Evolutionary conservation across 64 coral and sea anemone genomes (phyloP).

Genomic region (Montipora foliosa): DNA sequence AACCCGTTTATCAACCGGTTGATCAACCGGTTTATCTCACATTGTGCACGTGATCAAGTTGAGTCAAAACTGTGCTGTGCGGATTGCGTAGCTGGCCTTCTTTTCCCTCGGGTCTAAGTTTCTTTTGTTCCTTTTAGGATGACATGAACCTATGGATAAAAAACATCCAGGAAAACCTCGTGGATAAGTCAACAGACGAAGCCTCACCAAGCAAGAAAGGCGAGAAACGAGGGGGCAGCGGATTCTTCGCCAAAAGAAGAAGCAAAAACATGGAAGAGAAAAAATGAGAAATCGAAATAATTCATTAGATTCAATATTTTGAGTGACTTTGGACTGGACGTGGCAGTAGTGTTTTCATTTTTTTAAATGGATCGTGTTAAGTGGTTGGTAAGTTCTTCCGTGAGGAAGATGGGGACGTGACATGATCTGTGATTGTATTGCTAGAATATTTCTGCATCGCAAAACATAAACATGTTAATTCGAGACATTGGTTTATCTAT

Average conservation of each 20-base stretch:
- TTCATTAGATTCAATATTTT: conserved; percentile 8
- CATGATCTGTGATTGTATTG: not conserved
- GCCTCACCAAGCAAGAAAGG: conserved; percentile 78
- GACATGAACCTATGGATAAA: conserved; percentile 90
- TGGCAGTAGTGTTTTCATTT: conserved; percentile 18
- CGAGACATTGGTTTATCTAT: not conserved
- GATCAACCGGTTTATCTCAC: too few relatives aligned
- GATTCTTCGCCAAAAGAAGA: conserved; percentile 84
- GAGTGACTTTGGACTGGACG: not conserved
- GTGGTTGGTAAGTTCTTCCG: not conserved
- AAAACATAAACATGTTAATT: not conserved
- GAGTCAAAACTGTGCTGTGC: too few relatives aligned
- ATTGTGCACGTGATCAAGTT: too few relatives aligned
- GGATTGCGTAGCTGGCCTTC: too few relatives aligned
- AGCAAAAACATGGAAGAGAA: conserved; percentile 86
- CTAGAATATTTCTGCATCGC: not conserved
- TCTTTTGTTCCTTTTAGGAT: conserved; percentile 43
- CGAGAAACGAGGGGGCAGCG: conserved; percentile 55
- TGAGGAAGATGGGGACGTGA: not conserved
- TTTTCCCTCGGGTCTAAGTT: not conserved
- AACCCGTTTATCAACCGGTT: too few relatives aligned
- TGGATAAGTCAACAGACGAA: not conserved
- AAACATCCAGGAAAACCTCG: conserved; percentile 66
- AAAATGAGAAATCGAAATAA: not conserved
- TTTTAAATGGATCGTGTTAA: conserved; percentile 12